Evolutionary conservation across 2,113 vertebrate species (phyloP).

Genomic region (Steatornis caripensis): DNA sequence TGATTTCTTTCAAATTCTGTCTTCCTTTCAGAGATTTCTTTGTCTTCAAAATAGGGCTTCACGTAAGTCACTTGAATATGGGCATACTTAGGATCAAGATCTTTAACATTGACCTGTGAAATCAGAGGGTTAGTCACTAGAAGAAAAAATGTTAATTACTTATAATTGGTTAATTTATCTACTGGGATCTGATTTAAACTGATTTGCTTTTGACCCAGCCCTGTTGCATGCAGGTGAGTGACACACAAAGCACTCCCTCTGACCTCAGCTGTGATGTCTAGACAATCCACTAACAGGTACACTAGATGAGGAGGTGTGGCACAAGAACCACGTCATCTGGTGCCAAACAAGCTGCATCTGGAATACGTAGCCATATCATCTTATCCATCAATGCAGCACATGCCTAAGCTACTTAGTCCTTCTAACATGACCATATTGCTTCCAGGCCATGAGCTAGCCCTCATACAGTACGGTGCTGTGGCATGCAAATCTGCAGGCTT

Average conservation of each 20-base stretch:
- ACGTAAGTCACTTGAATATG: slow-evolving; percentile 95
- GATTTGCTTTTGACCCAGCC: neutral
- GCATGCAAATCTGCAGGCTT: neutral
- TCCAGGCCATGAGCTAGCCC: neutral
- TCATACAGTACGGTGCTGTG: neutral
- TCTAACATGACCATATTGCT: neutral
- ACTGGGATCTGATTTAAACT: neutral
- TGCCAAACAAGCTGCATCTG: neutral
- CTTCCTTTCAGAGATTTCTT: slow-evolving; percentile 87
- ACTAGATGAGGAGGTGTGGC: neutral
- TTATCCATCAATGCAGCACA: neutral
- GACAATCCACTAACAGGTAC: neutral
- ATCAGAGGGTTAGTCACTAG: neutral
- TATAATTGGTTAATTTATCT: neutral
- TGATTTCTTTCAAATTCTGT: slow-evolving; percentile 93
- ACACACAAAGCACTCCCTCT: neutral
- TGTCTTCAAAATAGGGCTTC: slow-evolving; percentile 94
- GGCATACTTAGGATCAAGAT: slow-evolving; percentile 90
- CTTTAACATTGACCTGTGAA: slow-evolving; percentile 87
- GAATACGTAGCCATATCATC: neutral
- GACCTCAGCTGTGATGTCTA: neutral
- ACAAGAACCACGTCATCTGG: neutral
- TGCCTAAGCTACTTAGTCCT: neutral
- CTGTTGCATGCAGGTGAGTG: neutral
- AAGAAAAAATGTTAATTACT: neutral